Evolutionary conservation across 2,797 vertebrate genomes (phyloP), one percentile per base, ranked within the genome.

Genomic region (Menidia menidia): DNA sequence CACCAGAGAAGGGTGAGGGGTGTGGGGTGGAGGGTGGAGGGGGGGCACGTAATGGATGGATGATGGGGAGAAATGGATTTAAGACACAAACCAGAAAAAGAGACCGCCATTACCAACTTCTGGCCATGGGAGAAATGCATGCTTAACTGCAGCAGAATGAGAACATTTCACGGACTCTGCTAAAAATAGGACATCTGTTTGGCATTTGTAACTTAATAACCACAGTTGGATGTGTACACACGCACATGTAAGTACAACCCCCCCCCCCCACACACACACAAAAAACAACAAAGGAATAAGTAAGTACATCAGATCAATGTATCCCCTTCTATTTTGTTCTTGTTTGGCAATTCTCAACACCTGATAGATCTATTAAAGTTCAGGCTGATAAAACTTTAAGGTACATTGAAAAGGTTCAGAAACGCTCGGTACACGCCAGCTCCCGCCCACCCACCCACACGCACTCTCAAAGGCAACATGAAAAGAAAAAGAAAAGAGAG

Each of bases 131-230:
- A 80, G 76, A 81, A 80, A 85, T 67, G 66, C 71, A 51, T 66
- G 74, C 69, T 42, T 43, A 3, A 14, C 25, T 45, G 44, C 4
- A 11, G 64, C 60, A 78, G 56, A 82, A 53, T 31, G 18, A 72
- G 44, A 25, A 53, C 69, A 10, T 73, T 74, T 77, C 52, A 61
- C 50, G 63, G 47, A 60, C 47, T 45, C 9, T 31, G 44, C 60
- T 88, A 85, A 87, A 90, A 89, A 89, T 83, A 92, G 81, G 57
- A 84, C 74, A 80, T 84, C 74, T 82, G 77, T 64, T 81, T 35
- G 52, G 54, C 64, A 73, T 85, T 89, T 82, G 82, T 82, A 73
- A 68, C 72, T 71, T 57, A 78, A 87, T 82, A 84, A 82, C 71
- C 73, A 73, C 78, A 87, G 69, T 73, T 81, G 65, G 43, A 84